Percentiles rank a stretch among this genome's conserved stretches.
These are phyloP conservation scores for Tinea pellionella DNA, from an alignment of 2,888 invertebrate species.

Conservation along the genomic window DNA sequence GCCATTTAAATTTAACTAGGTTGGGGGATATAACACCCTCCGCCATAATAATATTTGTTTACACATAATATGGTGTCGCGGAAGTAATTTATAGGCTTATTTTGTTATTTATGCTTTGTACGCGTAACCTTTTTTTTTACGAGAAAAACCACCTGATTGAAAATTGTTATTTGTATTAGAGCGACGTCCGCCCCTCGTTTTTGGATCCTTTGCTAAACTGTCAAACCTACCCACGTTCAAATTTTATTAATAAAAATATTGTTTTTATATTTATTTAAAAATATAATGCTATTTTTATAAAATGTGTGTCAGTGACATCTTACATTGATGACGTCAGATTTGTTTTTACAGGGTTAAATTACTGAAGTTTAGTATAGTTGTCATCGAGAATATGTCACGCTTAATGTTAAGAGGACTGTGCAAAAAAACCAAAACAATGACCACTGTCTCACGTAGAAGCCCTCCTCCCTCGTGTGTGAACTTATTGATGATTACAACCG, in stretches of 20 bases:
- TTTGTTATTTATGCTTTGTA: neutral
- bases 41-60: neutral
- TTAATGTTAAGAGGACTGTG: no score
- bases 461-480: neutral
- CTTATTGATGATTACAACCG: neutral
- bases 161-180: neutral
- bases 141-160: no score
- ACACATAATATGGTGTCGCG: conserved; percentile 3
- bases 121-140: neutral
- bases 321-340: no score
- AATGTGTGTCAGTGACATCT: no score
- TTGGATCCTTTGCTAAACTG: neutral
- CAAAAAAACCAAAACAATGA: no score
- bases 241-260: no score
- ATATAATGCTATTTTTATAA: no score
- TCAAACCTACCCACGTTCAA: neutral
- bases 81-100: conserved; percentile 2
- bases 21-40: neutral
- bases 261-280: no score
- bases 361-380: no score
- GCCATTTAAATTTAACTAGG: conserved; percentile 3
- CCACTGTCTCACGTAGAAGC: no score
- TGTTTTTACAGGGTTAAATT: no score
- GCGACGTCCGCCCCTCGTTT: neutral
- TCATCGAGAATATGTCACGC: no score